phyloP scores from a whole-genome alignment of 37 sponge, comb jelly and placozoan species.

The Halisarca cf. caerulea region DNA sequence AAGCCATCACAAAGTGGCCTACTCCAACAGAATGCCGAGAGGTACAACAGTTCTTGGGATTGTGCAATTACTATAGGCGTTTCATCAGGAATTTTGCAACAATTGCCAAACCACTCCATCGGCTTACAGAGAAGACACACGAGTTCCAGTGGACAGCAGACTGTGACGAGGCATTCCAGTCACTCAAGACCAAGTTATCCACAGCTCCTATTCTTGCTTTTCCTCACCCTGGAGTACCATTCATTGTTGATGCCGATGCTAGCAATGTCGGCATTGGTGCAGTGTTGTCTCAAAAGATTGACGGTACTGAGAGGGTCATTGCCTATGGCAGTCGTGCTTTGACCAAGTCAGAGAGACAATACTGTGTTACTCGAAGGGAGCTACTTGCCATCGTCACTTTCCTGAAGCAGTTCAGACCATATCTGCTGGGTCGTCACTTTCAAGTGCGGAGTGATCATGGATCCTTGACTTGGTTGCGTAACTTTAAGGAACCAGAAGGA shows the following conservation, averaged over 20 bases:
- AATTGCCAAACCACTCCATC: conserved; percentile 40
- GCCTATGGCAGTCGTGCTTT: conserved; percentile 33
- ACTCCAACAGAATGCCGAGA: conserved; percentile 11
- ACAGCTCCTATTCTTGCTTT: conserved; percentile 23
- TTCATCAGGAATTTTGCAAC: conserved; percentile 17
- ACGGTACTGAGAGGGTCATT: conserved; percentile 29
- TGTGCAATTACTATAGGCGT: conserved; percentile 29
- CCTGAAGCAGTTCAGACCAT: conserved; percentile 21
- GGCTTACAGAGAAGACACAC: not conserved
- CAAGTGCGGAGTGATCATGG: conserved; percentile 28
- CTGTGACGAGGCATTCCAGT: conserved; percentile 27
- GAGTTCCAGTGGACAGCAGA: conserved; percentile 41
- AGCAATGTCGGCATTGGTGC: conserved; percentile 39
- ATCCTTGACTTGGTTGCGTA: conserved; percentile 35
- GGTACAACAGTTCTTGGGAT: conserved; percentile 36
- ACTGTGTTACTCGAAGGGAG: conserved; percentile 38
- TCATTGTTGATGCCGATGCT: conserved; percentile 56
- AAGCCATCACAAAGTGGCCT: conserved; percentile 28
- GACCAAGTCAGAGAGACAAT: conserved; percentile 23
- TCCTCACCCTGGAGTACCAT: conserved; percentile 14
- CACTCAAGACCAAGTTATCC: not conserved
- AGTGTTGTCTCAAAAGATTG: conserved; percentile 32
- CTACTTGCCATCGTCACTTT: conserved; percentile 26
- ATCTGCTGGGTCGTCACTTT: conserved; percentile 12
- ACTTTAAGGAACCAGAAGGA: conserved; percentile 37